Conservation (phyloP, 2,888 invertebrate species). For the Plusia festucae region DNA sequence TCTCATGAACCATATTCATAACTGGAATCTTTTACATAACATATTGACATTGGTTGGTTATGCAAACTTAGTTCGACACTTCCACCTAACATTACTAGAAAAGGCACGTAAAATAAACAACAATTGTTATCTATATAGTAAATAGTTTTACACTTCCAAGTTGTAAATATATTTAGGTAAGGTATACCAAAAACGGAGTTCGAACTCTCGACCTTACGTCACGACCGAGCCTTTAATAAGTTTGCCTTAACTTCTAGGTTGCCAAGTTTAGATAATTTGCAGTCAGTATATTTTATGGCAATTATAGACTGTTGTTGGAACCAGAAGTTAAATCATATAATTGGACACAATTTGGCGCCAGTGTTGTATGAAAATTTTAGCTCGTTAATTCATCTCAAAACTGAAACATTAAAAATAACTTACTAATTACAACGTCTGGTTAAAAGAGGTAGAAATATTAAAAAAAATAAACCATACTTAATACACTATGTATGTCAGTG, state of each 20-base stretch:
- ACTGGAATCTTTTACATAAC: background rate
- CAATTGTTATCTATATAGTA: slow-evolving; percentile 35
- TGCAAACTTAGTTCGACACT: background rate
- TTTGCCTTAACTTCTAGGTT: slow-evolving; percentile 46
- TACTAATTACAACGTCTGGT: too few relatives aligned
- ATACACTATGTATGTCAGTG: background rate
- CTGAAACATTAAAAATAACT: background rate
- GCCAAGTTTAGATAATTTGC: slow-evolving; percentile 46
- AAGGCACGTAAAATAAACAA: slow-evolving; percentile 49
- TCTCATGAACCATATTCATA: background rate
- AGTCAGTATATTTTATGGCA: slow-evolving; percentile 40
- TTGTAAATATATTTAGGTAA: slow-evolving; percentile 54
- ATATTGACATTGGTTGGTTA: slow-evolving; percentile 4
- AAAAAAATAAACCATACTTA: too few relatives aligned
- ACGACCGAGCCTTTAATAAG: slow-evolving; percentile 53
- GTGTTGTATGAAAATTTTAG: slow-evolving; percentile 6
- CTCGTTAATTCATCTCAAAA: background rate
- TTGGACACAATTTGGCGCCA: slow-evolving; percentile 23
- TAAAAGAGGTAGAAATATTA: too few relatives aligned
- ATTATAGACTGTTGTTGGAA: slow-evolving; percentile 33
- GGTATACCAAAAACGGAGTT: slow-evolving; percentile 50
- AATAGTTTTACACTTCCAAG: slow-evolving; percentile 28
- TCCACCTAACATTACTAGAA: slow-evolving; percentile 13
- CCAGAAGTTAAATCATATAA: slow-evolving; percentile 23
- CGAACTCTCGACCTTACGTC: slow-evolving; percentile 61